Evolutionary conservation across 2,888 invertebrate genomes (phyloP).

Genomic region (Shargacucullia verbasci): DNA sequence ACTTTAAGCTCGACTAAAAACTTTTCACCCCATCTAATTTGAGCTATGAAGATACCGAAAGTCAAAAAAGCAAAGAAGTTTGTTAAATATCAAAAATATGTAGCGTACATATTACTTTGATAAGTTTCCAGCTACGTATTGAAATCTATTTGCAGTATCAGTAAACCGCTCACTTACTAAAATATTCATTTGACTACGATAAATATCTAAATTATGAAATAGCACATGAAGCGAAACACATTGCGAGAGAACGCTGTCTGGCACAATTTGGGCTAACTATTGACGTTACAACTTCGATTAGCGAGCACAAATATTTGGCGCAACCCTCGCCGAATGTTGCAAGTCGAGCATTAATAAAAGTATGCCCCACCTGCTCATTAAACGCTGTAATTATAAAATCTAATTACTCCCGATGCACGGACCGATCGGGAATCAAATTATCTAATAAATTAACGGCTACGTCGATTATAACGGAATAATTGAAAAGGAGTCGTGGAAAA

Average conservation of each 20-base stretch:
- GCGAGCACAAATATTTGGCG: conserved; percentile 49
- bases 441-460: conserved; percentile 75
- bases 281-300: conserved; percentile 49
- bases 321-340: conserved; percentile 7
- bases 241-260: conserved; percentile 34
- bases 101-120: too few species aligned
- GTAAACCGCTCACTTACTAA: not conserved
- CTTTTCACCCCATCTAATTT: not conserved
- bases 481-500: conserved; percentile 71
- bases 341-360: conserved; percentile 32
- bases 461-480: conserved; percentile 66
- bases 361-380: conserved; percentile 33
- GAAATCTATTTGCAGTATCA: not conserved
- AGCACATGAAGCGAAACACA: conserved; percentile 13
- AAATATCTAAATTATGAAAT: conserved; percentile 33
- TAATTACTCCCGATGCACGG: conserved; percentile 57
- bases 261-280: conserved; percentile 44
- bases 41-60: not conserved
- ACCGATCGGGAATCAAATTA: conserved; percentile 74
- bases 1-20: not conserved
- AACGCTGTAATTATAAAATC: conserved; percentile 55
- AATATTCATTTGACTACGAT: conserved; percentile 7
- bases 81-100: too few species aligned
- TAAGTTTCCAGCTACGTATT: too few species aligned
- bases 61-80: too few species aligned